Base-by-base conservation (phyloP, 30 jellyfish, hydroid and myxozoan genomes). In the Nemopilema nomurai region DNA sequence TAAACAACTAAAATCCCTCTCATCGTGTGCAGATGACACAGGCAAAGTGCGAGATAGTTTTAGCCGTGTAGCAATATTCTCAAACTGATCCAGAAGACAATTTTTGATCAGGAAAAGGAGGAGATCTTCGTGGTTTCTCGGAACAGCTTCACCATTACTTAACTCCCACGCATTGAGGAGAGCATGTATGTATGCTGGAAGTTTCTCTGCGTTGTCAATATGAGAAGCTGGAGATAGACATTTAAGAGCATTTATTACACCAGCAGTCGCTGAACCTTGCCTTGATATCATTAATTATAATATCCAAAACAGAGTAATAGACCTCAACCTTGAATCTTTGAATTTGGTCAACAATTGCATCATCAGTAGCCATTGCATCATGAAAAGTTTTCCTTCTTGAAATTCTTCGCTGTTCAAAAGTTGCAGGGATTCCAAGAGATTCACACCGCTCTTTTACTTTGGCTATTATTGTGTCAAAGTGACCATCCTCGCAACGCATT, bases 251-350 rank as follows among this genome's bases (percentile, higher is more conserved):
- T 79, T 79, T 51, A 79, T 77, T 19, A 64, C 89, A 18, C 68
- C 83, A 28, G 62, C 89, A 62, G 62, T 77, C 62, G 87, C 87
- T 77, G 22, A 77, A 57, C 87, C 87, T 18, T 77, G 87, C 87
- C 62, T 77, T 28, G 53, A 77, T 32, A 51, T 41, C 87, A 32
- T 80, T 49, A 77, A 51, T 77, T 49, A 77, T 18, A 7, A 51
- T 77, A 79, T 77, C 81, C 50, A 77, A 82, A 77, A 77, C 62
- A 49, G 53, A 32, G 81, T 77, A 32, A 79, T 77, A 52, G 62
- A 77, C 62, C 49, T 77, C 87, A 51, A 77, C 22, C 62, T 77
- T 77, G 62, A 51, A 77, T 77, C 87, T 77, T 77, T 79, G 53
- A 30, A 32, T 77, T 77, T 49, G 50, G 53, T 77, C 87, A 77